Evolutionary conservation across 2,113 vertebrate genomes (phyloP).

Genomic region (Nettapus auritus): DNA sequence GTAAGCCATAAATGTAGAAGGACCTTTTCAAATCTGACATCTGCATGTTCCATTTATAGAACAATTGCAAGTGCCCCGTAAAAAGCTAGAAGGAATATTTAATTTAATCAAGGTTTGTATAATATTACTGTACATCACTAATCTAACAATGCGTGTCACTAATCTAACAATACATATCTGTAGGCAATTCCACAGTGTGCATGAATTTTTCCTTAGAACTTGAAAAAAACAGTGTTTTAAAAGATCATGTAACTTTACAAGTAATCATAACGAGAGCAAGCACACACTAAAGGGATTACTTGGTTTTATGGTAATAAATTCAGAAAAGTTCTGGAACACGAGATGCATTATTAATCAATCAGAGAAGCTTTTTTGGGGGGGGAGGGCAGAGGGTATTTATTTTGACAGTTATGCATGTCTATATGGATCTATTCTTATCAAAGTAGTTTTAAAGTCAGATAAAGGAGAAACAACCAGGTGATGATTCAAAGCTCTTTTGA

Average conservation of each 20-base stretch:
- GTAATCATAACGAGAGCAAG: neutral
- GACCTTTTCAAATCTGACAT: neutral
- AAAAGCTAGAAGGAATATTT: neutral
- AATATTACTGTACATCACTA: neutral
- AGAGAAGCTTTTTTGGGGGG: neutral
- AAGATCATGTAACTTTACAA: neutral
- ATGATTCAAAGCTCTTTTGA: neutral
- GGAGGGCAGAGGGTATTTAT: neutral
- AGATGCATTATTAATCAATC: neutral
- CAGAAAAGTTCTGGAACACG: neutral
- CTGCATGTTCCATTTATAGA: neutral
- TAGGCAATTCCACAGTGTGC: neutral
- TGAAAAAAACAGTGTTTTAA: neutral
- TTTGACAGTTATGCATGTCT: neutral
- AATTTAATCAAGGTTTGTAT: neutral
- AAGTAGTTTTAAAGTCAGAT: neutral
- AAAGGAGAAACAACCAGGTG: neutral
- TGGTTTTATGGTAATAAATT: neutral
- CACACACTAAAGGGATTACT: neutral
- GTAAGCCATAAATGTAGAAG: neutral
- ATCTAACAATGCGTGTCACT: neutral
- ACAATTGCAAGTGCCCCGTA: neutral
- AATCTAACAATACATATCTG: neutral
- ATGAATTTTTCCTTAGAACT: neutral
- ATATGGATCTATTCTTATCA: neutral